phyloP scores from a whole-genome alignment of 2,797 vertebrate genomes.

The Siniperca obscura region DNA sequence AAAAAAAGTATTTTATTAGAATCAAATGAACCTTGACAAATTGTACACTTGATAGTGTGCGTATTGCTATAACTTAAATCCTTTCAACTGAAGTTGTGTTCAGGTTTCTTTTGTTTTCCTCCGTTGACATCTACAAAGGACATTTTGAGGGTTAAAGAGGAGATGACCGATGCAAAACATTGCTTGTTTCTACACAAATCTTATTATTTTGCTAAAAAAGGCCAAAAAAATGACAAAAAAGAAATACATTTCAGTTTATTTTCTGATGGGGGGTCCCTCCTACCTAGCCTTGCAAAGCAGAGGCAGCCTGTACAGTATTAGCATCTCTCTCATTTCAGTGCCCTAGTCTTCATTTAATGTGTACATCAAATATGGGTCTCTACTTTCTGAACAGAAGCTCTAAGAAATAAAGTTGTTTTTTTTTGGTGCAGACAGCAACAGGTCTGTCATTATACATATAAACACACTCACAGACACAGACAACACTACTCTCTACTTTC shows the following conservation, averaged over 20 bases:
- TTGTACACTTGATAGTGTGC: constrained; percentile 88
- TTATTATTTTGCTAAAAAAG: constrained; percentile 82
- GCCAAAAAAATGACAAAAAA: constrained; percentile 61
- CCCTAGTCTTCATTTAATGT: constrained; percentile 75
- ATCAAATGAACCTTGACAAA: constrained; percentile 84
- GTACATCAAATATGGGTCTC: constrained; percentile 74
- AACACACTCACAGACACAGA: constrained; percentile 16
- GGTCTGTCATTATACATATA: constrained; percentile 60
- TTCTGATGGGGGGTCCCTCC: constrained; percentile 67
- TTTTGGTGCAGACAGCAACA: constrained; percentile 73
- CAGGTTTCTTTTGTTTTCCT: constrained; percentile 74
- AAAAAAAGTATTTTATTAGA: constrained; percentile 83
- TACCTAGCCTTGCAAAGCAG: constrained; percentile 74
- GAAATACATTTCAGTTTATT: constrained; percentile 74
- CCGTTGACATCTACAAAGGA: constrained; percentile 80
- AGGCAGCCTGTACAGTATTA: constrained; percentile 71
- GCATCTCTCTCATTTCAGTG: constrained; percentile 71
- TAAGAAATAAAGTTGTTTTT: constrained; percentile 71
- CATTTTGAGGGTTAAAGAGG: constrained; percentile 64
- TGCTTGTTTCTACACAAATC: constrained; percentile 89
- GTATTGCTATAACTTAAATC: constrained; percentile 92
- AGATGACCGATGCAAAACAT: constrained; percentile 85
- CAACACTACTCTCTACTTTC: background rate
- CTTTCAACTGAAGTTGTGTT: constrained; percentile 90
- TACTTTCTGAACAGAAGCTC: constrained; percentile 73